Conservation (phyloP, 2,113 vertebrate genomes). For the Carollia perspicillata region DNA sequence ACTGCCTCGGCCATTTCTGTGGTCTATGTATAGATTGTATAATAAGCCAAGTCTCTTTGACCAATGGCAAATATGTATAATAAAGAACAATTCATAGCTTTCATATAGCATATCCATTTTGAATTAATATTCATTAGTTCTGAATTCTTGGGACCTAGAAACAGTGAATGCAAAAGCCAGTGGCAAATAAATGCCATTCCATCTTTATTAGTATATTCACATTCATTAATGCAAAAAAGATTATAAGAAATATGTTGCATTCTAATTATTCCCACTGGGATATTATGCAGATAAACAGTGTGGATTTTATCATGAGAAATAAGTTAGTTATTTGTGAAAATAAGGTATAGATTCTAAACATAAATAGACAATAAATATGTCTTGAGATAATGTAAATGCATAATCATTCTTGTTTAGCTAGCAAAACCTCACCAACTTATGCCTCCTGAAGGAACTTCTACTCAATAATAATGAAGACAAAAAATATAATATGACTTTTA, state of each 20-base stretch:
- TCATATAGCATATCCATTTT: slow-evolving; percentile 40
- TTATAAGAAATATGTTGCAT: neutral
- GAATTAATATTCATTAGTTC: slow-evolving; percentile 63
- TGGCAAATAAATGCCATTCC: slow-evolving; percentile 30
- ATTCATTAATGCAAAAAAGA: neutral
- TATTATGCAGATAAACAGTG: slow-evolving; percentile 11
- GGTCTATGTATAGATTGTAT: neutral
- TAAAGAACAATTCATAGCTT: slow-evolving; percentile 27
- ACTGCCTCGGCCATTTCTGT: neutral
- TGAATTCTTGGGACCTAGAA: neutral
- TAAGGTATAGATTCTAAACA: neutral
- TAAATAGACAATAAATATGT: neutral
- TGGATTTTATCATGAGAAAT: slow-evolving; percentile 39
- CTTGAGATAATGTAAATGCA: neutral
- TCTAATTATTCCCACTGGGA: neutral
- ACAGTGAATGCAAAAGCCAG: slow-evolving; percentile 40
- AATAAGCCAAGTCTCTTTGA: neutral
- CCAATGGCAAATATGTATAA: slow-evolving; percentile 12
- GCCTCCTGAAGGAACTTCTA: neutral
- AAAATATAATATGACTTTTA: neutral
- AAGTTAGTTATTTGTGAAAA: slow-evolving; percentile 38
- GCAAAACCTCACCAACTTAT: neutral
- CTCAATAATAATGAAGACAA: neutral
- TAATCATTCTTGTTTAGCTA: neutral
- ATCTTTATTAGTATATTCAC: slow-evolving; percentile 25